These are phyloP conservation scores for Chrysoperla carnea DNA, from an alignment of 1,140 invertebrate species.

Conservation along the genomic window DNA sequence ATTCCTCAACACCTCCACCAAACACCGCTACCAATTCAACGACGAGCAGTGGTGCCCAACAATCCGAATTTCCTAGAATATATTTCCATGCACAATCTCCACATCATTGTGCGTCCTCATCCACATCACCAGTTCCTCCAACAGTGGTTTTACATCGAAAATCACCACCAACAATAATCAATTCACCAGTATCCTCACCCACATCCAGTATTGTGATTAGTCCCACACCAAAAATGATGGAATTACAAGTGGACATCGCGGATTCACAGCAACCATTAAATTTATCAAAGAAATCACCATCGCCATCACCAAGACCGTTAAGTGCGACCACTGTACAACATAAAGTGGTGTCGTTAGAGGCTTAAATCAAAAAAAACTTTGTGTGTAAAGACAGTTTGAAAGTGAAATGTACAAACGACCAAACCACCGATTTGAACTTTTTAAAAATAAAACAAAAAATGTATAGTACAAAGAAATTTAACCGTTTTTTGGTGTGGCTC, in stretches of 20 bases:
- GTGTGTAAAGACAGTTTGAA: constrained; percentile 6
- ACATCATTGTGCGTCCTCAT: constrained; percentile 29
- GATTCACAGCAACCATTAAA: constrained; percentile 70
- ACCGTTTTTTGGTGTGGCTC: too few species aligned
- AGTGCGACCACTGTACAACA: constrained; percentile 29
- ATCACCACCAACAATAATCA: constrained; percentile 20
- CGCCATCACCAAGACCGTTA: constrained; percentile 45
- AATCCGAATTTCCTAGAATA: constrained; percentile 14
- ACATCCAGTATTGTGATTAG: constrained; percentile 20
- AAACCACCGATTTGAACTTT: constrained; percentile 14
- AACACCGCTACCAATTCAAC: constrained; percentile 2
- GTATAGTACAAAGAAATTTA: constrained; percentile 4
- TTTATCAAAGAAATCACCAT: constrained; percentile 74
- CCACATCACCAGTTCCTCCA: constrained; percentile 28
- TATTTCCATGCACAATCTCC: constrained; percentile 26
- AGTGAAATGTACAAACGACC: not conserved
- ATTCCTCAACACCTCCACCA: constrained; percentile 11
- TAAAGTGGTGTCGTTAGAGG: constrained; percentile 36
- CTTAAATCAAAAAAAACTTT: constrained; percentile 24
- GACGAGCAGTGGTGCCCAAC: not conserved
- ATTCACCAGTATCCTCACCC: constrained; percentile 5
- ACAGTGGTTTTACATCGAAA: constrained; percentile 18
- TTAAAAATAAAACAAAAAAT: constrained; percentile 24
- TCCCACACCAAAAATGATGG: constrained; percentile 36
- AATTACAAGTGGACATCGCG: constrained; percentile 63